Base-by-base conservation (phyloP, 2,888 invertebrate species). In the Leucoma salicis region DNA sequence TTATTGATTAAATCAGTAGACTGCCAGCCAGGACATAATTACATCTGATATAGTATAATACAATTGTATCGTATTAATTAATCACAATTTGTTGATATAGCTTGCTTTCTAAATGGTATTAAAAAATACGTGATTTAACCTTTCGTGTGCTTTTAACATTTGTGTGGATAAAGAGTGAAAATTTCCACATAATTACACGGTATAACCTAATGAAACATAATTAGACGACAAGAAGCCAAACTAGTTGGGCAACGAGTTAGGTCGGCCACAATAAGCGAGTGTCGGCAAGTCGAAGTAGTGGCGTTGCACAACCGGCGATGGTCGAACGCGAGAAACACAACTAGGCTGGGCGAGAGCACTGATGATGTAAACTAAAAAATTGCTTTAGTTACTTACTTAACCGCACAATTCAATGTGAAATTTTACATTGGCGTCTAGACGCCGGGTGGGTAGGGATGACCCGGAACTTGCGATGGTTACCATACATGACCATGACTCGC, bases 351-450 rank as follows among this genome's bases (percentile, higher is more conserved):
- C 80, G 74, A 80, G 78, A 70, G 69, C 62, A 72, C 61, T 74
- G 84, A 70, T 89, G 88, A 89, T 82, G 88, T 89, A 89, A 89
- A 88, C 83, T 81, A 80, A 84, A 88, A 88, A 89, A 89, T 86
- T 88, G 86, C 85, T 82, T 85, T 86, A 85, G 70, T 85, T 83
- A 85, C 83, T 84, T 85, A 86, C 85, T 85, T 85, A 85, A 84
- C 82, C 75, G 60, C 73, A 64, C 66, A 74, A 68, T 75, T 76
- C 74, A 76, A 82, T 83, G 83, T 82, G 82, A 81, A 86, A 85
- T 78, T 80, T 63, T 80, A 74, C 76, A 80, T 70, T 71, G 73
- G 59, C 61, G 75, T 72, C 74, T 81, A 76, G 74, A 74, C 74
- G 60, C 42, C 31, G 36, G 48, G 49, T 38, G 58, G 57, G 75